These are phyloP conservation scores for Zelleria hepariella DNA, from an alignment of 2,888 invertebrate species.

Conservation along the genomic window DNA sequence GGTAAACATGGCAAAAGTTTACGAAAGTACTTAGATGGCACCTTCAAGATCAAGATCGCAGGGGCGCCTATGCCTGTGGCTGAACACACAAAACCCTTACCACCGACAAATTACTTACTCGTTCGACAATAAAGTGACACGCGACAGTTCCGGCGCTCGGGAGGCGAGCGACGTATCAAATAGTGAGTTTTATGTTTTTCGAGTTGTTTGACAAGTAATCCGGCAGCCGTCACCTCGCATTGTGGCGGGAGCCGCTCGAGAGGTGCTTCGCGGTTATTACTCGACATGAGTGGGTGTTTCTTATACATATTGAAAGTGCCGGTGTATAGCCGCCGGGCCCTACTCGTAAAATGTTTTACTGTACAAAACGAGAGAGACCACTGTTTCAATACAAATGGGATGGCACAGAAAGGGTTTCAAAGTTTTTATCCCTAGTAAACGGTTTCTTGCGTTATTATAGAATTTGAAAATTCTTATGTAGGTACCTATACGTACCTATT, in stretches of 20 bases:
- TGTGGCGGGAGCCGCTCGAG: constrained; percentile 28
- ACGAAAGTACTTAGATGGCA: neutral
- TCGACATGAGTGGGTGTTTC: constrained; percentile 14
- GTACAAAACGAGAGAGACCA: neutral
- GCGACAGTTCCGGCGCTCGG: too few species aligned
- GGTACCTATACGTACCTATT: too few species aligned
- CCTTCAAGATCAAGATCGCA: neutral
- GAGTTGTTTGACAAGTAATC: constrained; percentile 56
- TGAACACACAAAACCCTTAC: neutral
- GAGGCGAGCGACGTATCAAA: constrained; percentile 26
- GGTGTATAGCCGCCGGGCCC: neutral
- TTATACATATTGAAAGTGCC: neutral
- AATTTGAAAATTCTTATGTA: too few species aligned
- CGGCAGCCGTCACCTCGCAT: constrained; percentile 27
- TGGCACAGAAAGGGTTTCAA: too few species aligned
- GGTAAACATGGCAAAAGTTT: neutral
- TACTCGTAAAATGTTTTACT: neutral
- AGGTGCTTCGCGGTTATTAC: constrained; percentile 40
- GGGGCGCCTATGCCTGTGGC: too few species aligned
- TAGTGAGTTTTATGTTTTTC: constrained; percentile 47
- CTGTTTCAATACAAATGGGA: neutral
- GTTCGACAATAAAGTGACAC: too few species aligned
- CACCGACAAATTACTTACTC: neutral
- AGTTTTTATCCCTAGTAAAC: neutral
- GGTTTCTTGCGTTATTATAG: too few species aligned